These are phyloP conservation scores for Charina bottae DNA, from an alignment of 2,113 vertebrate species.

Conservation along the genomic window DNA sequence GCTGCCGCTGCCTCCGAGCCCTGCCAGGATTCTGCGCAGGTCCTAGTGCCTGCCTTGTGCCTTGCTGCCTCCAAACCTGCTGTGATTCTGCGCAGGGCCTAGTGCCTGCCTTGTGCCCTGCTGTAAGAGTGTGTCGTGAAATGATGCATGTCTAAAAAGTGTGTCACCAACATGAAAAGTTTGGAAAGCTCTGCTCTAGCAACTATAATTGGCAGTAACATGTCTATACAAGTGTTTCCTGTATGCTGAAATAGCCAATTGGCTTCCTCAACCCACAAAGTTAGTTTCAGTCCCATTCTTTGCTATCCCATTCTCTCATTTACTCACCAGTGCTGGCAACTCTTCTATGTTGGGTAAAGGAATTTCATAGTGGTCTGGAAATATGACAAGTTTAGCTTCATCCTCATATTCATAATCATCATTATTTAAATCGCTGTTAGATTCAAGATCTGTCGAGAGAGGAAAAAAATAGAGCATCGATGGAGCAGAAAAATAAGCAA, in stretches of 20 bases:
- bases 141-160: too few species aligned
- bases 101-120: too few species aligned
- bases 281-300: neutral
- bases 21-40: too few species aligned
- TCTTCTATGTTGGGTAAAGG: conserved; percentile 98
- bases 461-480: conserved; percentile 44
- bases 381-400: conserved; percentile 96
- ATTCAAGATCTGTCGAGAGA: conserved; percentile 88
- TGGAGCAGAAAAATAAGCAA: neutral
- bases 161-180: too few species aligned
- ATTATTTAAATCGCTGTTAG: conserved; percentile 88
- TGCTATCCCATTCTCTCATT: conserved; percentile 60
- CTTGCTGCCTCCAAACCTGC: too few species aligned
- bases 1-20: too few species aligned
- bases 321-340: conserved; percentile 96
- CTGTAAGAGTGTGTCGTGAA: too few species aligned
- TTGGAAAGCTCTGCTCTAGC: too few species aligned
- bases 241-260: neutral
- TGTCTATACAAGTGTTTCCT: neutral
- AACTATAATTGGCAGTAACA: neutral
- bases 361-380: conserved; percentile 99
- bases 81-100: too few species aligned
- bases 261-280: neutral
- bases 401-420: conserved; percentile 97
- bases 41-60: too few species aligned